Percentiles rank a stretch among this genome's conserved stretches.
phyloP scores from a whole-genome alignment of 2,113 vertebrate genomes.

The Vanacampus margaritifer region DNA sequence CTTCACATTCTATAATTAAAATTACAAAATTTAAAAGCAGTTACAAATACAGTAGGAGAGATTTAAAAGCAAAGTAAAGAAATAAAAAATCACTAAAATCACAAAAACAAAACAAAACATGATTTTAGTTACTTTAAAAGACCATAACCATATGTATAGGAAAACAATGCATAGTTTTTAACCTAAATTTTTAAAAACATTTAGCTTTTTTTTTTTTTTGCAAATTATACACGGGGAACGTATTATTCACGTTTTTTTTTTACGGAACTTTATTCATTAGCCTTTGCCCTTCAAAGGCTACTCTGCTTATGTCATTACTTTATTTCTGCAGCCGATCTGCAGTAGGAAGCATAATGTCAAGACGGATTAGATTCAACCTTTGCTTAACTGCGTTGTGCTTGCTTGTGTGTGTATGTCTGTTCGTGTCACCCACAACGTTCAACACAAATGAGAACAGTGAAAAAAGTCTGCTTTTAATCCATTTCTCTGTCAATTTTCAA shows the following conservation, averaged over 20 bases:
- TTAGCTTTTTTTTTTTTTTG: too few relatives aligned
- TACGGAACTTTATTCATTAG: conserved; percentile 1
- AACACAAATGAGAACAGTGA: background rate
- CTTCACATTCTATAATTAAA: too few relatives aligned
- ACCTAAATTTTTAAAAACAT: too few relatives aligned
- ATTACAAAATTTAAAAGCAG: too few relatives aligned
- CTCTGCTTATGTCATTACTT: background rate
- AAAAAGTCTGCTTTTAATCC: background rate
- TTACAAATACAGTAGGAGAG: too few relatives aligned
- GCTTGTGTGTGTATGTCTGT: background rate
- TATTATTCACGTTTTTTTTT: too few relatives aligned
- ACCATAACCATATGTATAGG: too few relatives aligned
- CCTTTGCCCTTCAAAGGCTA: conserved; percentile 1
- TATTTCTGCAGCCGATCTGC: conserved; percentile 12
- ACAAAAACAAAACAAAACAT: too few relatives aligned
- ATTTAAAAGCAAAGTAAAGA: too few relatives aligned
- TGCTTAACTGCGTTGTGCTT: background rate
- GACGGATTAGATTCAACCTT: conserved; percentile 31
- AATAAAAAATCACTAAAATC: too few relatives aligned
- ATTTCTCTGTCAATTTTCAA: background rate
- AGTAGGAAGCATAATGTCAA: conserved; percentile 26
- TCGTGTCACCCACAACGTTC: background rate
- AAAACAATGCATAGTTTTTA: too few relatives aligned
- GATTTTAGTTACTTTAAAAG: too few relatives aligned
- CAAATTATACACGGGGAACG: background rate